These are phyloP conservation scores for Emmelina monodactyla DNA, from an alignment of 2,888 invertebrate species.

Conservation along the genomic window DNA sequence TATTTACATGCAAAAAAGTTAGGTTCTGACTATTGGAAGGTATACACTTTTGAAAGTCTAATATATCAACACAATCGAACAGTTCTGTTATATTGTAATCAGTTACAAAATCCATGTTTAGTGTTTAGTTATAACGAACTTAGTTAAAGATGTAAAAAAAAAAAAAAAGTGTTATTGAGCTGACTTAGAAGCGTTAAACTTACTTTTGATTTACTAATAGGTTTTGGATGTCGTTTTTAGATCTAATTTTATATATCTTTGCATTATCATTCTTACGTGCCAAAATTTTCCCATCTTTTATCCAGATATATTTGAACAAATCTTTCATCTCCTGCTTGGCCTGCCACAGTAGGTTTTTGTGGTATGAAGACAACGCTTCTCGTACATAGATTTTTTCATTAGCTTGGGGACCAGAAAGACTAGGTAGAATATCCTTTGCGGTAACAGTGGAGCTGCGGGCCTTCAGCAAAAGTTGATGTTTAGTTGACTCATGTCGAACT, in stretches of 20 bases:
- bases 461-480: background rate
- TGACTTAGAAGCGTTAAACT: background rate
- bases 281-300: background rate
- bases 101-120: background rate
- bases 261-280: constrained; percentile 2
- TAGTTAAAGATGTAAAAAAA: too few species aligned
- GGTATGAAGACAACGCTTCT: constrained; percentile 1
- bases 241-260: constrained; percentile 4
- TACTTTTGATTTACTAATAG: background rate
- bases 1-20: constrained; percentile 4
- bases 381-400: constrained; percentile 2
- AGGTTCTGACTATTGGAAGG: background rate
- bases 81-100: background rate
- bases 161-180: background rate
- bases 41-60: background rate
- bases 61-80: background rate
- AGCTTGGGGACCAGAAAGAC: constrained; percentile 1
- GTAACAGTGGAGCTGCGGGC: background rate
- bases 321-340: constrained; percentile 2
- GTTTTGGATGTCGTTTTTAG: constrained; percentile 1
- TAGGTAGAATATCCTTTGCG: background rate
- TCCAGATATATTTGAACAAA: background rate
- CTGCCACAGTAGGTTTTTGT: constrained; percentile 6
- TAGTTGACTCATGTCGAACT: constrained; percentile 2
- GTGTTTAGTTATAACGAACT: background rate